These are phyloP conservation scores for Graptemys geographica DNA, from an alignment of 2,797 vertebrate genomes.

Conservation along the genomic window DNA sequence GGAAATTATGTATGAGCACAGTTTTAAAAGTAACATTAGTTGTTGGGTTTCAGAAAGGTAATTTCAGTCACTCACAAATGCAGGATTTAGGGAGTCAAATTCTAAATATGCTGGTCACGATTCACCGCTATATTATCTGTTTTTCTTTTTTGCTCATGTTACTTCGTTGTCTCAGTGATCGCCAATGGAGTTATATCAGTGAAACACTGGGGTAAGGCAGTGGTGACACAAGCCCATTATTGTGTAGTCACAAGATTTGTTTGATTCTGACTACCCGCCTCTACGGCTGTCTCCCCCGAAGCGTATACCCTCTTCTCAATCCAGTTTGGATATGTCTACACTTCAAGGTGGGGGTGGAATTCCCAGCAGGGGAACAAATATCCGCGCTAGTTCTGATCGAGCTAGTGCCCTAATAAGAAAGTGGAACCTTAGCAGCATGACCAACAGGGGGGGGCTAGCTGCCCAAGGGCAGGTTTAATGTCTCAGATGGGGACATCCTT, in stretches of 20 bases:
- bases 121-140: accelerated
- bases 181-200: accelerated
- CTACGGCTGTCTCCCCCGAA: background rate
- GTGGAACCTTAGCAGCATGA: background rate
- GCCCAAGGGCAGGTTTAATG: no score
- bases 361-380: background rate
- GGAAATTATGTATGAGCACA: background rate
- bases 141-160: background rate
- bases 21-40: background rate
- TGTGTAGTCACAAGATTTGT: accelerated
- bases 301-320: background rate
- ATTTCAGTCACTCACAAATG: accelerated
- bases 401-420: background rate
- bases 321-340: background rate
- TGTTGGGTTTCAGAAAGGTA: background rate
- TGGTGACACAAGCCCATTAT: background rate
- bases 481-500: no score
- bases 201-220: background rate
- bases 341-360: background rate
- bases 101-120: background rate
- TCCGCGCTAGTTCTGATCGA: background rate
- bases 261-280: background rate
- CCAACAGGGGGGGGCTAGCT: background rate
- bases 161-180: accelerated
- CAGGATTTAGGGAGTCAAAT: background rate